phyloP scores from a whole-genome alignment of 2,888 invertebrate genomes.

The Tetragonula carbonaria region DNA sequence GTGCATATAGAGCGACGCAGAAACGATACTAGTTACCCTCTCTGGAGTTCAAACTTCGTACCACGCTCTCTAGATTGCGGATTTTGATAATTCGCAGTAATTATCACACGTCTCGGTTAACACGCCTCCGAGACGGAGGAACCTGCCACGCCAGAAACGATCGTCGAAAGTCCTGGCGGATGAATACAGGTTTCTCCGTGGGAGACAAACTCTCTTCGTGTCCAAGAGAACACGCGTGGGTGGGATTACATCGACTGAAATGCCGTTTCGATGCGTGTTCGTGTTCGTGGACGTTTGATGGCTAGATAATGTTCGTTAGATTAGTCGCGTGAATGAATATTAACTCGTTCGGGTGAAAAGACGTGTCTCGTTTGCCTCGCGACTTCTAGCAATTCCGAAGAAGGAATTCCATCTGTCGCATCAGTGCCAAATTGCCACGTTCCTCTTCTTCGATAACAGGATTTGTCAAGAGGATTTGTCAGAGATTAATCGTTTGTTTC shows the following conservation, averaged over 20 bases:
- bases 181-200: constrained; percentile 15
- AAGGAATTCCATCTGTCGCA: constrained; percentile 29
- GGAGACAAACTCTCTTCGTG: constrained; percentile 19
- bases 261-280: constrained; percentile 34
- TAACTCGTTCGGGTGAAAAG: constrained; percentile 50
- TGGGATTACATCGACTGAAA: constrained; percentile 53
- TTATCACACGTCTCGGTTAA: constrained; percentile 10
- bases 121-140: constrained; percentile 8
- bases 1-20: constrained; percentile 11
- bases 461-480: constrained; percentile 14
- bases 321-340: constrained; percentile 48
- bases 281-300: constrained; percentile 36
- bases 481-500: not conserved
- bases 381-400: constrained; percentile 20
- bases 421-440: constrained; percentile 6
- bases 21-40: constrained; percentile 2
- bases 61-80: not conserved
- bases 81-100: constrained; percentile 1
- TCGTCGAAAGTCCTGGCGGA: not conserved
- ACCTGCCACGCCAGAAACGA: not conserved
- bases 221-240: constrained; percentile 30
- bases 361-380: constrained; percentile 48
- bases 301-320: constrained; percentile 46
- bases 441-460: not conserved
- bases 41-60: not conserved